phyloP scores from a whole-genome alignment of 1,140 invertebrate species.

The Sinella curviseta region DNA sequence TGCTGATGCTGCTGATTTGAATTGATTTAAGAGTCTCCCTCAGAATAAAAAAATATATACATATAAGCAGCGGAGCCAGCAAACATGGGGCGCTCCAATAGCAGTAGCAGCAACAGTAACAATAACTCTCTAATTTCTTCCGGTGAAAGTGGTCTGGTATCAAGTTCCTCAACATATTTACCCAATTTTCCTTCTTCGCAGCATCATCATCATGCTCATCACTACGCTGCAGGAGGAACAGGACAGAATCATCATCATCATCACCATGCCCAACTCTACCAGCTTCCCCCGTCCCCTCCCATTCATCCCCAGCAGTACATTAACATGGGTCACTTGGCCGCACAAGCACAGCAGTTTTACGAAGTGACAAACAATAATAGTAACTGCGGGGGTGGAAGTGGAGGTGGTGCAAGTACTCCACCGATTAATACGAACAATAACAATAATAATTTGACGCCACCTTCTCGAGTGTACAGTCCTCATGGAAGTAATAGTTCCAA shows the following conservation, averaged over 20 bases:
- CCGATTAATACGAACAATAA: not conserved
- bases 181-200: not conserved
- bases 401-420: too few relatives aligned
- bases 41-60: too few relatives aligned
- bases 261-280: not conserved
- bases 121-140: not conserved
- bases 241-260: not conserved
- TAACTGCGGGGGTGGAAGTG: too few relatives aligned
- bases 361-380: not conserved
- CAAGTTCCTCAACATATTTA: not conserved
- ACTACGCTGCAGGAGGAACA: not conserved
- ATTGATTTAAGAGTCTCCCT: too few relatives aligned
- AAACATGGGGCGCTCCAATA: conserved; percentile 6
- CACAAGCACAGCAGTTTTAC: not conserved
- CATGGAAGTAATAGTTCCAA: conserved; percentile 7
- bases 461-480: not conserved
- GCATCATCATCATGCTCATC: not conserved
- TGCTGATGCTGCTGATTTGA: too few relatives aligned
- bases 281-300: not conserved
- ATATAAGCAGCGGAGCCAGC: too few relatives aligned
- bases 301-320: not conserved
- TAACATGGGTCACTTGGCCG: not conserved
- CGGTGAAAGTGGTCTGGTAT: not conserved
- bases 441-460: not conserved
- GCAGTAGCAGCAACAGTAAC: not conserved